A percentile compares a stretch with the other conserved stretches of the same genome.
Conservation (phyloP, 2,113 vertebrate genomes). For the Dasyurus viverrinus region DNA sequence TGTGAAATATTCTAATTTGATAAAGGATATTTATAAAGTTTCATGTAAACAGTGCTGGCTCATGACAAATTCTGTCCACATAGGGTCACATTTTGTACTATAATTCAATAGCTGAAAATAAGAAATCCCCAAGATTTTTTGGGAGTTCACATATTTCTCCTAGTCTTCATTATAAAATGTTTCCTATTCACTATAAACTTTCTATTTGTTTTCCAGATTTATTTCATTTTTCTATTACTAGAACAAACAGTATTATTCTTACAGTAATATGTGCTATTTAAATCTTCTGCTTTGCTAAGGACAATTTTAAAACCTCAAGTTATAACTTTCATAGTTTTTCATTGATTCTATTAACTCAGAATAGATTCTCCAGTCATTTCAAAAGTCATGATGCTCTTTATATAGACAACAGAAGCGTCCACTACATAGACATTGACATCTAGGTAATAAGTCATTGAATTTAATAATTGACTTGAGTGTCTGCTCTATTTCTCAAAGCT, state of each 20-base stretch:
- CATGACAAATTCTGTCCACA: constrained; percentile 66
- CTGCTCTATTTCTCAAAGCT: background rate
- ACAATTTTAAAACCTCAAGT: background rate
- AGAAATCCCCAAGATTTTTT: constrained; percentile 50
- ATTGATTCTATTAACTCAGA: constrained; percentile 35
- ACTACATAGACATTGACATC: background rate
- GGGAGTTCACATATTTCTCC: background rate
- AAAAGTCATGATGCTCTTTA: background rate
- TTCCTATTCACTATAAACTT: background rate
- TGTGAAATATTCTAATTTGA: constrained; percentile 47
- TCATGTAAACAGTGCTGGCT: constrained; percentile 62
- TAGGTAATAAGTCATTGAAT: background rate
- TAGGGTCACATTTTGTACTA: constrained; percentile 61
- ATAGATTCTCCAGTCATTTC: background rate
- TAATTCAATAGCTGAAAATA: constrained; percentile 60
- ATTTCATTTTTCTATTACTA: background rate
- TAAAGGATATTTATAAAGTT: constrained; percentile 57
- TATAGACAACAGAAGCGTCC: background rate
- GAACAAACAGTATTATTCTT: background rate
- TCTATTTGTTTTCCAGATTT: background rate
- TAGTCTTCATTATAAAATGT: background rate
- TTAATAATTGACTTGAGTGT: background rate
- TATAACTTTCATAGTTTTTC: background rate
- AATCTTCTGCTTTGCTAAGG: background rate
- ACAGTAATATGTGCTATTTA: background rate